Evolutionary conservation across 2,113 vertebrate species (phyloP).

Genomic region (Apodemus sylvaticus): DNA sequence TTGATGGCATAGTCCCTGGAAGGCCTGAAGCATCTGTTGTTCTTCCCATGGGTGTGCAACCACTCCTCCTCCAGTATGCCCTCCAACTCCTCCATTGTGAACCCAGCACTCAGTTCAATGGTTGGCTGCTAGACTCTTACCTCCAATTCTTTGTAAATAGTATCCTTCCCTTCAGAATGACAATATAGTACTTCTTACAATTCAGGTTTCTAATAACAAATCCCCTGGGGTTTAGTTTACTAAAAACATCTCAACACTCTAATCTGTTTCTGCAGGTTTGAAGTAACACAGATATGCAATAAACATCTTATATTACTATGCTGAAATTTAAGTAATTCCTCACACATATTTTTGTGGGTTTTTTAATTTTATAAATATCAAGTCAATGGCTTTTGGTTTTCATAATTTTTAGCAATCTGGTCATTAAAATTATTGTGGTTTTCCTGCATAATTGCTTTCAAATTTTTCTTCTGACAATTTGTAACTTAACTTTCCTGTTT

Average conservation of each 20-base stretch:
- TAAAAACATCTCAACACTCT: neutral
- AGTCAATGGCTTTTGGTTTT: neutral
- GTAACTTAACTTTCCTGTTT: neutral
- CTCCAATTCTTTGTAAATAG: neutral
- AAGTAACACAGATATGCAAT: neutral
- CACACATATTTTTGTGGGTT: neutral
- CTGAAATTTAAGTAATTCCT: neutral
- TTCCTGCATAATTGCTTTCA: neutral
- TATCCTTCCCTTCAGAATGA: neutral
- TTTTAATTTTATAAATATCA: slow-evolving; percentile 34
- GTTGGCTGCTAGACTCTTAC: neutral
- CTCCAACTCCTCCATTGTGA: too few relatives aligned
- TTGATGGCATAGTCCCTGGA: too few relatives aligned
- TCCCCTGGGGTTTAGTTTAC: neutral
- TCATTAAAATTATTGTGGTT: neutral
- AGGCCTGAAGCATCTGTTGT: too few relatives aligned
- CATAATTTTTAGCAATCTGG: neutral
- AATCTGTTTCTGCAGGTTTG: neutral
- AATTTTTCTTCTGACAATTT: neutral
- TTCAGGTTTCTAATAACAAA: neutral
- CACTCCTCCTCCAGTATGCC: too few relatives aligned
- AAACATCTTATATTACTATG: neutral
- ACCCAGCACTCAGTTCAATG: too few relatives aligned
- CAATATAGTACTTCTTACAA: neutral
- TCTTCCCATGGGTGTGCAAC: too few relatives aligned